phyloP scores from a whole-genome alignment of 2,797 vertebrate species.

The Masticophis lateralis region DNA sequence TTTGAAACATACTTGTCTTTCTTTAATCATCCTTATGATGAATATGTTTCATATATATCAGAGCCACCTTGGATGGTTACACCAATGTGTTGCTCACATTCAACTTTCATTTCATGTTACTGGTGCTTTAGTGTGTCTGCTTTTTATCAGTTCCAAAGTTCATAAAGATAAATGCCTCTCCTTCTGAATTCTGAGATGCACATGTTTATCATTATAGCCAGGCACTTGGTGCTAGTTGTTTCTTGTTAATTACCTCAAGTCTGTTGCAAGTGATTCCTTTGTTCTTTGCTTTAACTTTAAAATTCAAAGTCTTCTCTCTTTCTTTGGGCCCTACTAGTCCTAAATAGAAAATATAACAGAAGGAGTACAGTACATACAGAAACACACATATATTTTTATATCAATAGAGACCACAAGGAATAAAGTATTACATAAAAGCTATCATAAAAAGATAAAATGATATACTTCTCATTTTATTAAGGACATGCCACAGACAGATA shows the following conservation, averaged over 20 bases:
- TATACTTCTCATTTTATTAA: not conserved
- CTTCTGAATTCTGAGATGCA: not conserved
- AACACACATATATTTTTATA: not conserved
- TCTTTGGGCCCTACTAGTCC: not conserved
- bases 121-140: not conserved
- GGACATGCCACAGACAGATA: not conserved
- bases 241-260: not conserved
- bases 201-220: not conserved
- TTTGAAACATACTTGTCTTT: not conserved
- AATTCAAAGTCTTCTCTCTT: not conserved
- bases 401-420: not conserved
- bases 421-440: not conserved
- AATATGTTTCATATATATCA: not conserved
- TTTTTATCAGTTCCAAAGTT: not conserved
- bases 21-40: not conserved
- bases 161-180: not conserved
- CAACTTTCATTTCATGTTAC: not conserved
- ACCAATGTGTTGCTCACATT: not conserved
- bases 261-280: not conserved
- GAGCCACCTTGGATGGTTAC: constrained; percentile 33
- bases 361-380: not conserved
- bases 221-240: not conserved
- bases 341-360: not conserved
- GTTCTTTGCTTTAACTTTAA: not conserved
- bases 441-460: not conserved